Evolutionary conservation across 1,140 invertebrate species (phyloP).

Genomic region (Anagrus nilaparvatae): DNA sequence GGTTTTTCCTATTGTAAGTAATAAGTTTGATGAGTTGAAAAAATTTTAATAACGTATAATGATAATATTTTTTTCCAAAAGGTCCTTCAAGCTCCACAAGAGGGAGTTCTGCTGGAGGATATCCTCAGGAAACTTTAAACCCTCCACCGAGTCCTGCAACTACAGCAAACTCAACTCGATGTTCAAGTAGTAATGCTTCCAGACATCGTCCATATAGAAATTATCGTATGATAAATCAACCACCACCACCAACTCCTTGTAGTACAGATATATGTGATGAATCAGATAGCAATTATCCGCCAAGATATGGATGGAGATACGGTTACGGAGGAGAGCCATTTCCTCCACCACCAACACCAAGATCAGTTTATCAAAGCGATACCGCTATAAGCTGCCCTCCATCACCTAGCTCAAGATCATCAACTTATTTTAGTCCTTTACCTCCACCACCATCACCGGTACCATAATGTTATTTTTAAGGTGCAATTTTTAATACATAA

Average conservation of each 20-base stretch:
- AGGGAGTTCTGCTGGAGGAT: conserved; percentile 45
- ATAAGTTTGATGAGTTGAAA: neutral
- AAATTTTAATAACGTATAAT: neutral
- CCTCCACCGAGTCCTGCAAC: conserved; percentile 83
- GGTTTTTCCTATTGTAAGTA: conserved; percentile 22
- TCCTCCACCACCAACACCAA: conserved; percentile 75
- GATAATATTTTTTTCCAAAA: conserved; percentile 8
- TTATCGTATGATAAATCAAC: conserved; percentile 69
- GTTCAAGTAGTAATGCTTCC: conserved; percentile 47
- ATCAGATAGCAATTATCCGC: conserved; percentile 60
- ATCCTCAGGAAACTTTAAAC: conserved; percentile 75
- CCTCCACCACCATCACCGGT: conserved; percentile 65
- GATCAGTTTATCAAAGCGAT: conserved; percentile 63
- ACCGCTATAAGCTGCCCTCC: conserved; percentile 58
- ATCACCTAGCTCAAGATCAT: conserved; percentile 65
- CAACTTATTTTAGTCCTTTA: conserved; percentile 61
- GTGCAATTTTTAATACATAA: conserved; percentile 6
- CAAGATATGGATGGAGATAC: conserved; percentile 34
- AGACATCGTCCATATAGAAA: conserved; percentile 59
- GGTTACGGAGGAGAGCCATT: conserved; percentile 59
- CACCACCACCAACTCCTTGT: conserved; percentile 87
- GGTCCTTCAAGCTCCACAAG: conserved; percentile 70
- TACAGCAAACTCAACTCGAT: conserved; percentile 48
- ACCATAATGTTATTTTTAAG: conserved; percentile 26
- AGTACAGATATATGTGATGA: conserved; percentile 90